phyloP scores from a whole-genome alignment of 2,113 vertebrate genomes.

The Steatornis caripensis region DNA sequence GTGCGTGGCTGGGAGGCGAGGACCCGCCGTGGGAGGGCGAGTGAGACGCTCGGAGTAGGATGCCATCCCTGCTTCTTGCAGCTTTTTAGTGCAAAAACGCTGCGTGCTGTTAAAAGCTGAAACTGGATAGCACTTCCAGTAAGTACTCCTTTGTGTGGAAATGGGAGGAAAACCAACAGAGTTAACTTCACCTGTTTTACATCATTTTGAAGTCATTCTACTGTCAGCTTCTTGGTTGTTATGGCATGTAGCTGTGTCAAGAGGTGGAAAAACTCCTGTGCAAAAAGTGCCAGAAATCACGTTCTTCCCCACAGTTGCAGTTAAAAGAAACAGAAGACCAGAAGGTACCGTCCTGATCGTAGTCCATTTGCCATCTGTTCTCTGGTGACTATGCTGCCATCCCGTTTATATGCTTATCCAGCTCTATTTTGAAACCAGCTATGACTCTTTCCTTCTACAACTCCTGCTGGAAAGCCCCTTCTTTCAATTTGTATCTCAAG shows the following conservation, averaged over 20 bases:
- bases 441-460: background rate
- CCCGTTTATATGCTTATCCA: background rate
- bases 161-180: background rate
- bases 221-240: background rate
- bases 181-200: background rate
- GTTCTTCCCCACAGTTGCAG: background rate
- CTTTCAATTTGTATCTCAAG: background rate
- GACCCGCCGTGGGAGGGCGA: background rate
- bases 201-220: rapidly evolving
- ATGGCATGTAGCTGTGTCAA: background rate
- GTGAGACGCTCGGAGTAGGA: background rate
- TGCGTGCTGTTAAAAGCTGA: background rate
- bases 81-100: background rate
- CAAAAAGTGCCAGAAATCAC: background rate
- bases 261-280: background rate
- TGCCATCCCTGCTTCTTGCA: background rate
- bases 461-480: background rate
- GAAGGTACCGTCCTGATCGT: background rate
- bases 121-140: background rate
- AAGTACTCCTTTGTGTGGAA: background rate
- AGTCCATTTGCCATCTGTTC: background rate
- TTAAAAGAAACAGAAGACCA: background rate
- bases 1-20: background rate
- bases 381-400: background rate
- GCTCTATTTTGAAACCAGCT: background rate